phyloP scores from a whole-genome alignment of 2,797 vertebrate species.

The Pangasius krempfi region DNA sequence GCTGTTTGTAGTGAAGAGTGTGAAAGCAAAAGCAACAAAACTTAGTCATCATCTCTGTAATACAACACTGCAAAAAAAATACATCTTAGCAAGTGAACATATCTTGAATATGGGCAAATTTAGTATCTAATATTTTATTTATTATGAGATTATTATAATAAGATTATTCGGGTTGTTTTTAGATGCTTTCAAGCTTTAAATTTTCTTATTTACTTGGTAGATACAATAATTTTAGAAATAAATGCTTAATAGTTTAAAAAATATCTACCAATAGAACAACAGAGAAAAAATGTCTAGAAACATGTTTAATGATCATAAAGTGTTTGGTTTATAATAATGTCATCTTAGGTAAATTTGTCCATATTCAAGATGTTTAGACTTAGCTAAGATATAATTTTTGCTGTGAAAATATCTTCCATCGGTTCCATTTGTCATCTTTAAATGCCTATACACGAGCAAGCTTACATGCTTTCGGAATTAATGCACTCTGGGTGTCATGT shows the following conservation, averaged over 20 bases:
- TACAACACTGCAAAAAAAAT: not conserved
- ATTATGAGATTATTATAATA: not conserved
- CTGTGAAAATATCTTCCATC: not conserved
- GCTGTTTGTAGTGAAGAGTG: not conserved
- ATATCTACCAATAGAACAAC: not conserved
- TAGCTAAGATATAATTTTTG: not conserved
- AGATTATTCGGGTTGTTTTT: not conserved
- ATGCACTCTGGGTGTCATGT: not conserved
- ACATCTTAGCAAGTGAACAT: not conserved
- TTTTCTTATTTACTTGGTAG: not conserved
- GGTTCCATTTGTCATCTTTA: not conserved
- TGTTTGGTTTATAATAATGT: not conserved
- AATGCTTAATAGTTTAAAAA: not conserved
- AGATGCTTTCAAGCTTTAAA: not conserved
- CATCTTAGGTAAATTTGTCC: not conserved
- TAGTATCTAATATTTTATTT: not conserved
- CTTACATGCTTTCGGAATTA: not conserved
- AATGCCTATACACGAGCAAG: not conserved
- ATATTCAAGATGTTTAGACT: not conserved
- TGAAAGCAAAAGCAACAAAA: slow-evolving; percentile 11
- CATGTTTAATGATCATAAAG: not conserved
- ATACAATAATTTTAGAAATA: not conserved
- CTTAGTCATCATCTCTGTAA: not conserved
- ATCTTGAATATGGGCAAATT: not conserved
- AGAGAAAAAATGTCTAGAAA: not conserved